Percentiles rank a stretch among this genome's conserved stretches.
phyloP scores from a whole-genome alignment of 2,797 vertebrate species.

The Syngnathus acus region DNA sequence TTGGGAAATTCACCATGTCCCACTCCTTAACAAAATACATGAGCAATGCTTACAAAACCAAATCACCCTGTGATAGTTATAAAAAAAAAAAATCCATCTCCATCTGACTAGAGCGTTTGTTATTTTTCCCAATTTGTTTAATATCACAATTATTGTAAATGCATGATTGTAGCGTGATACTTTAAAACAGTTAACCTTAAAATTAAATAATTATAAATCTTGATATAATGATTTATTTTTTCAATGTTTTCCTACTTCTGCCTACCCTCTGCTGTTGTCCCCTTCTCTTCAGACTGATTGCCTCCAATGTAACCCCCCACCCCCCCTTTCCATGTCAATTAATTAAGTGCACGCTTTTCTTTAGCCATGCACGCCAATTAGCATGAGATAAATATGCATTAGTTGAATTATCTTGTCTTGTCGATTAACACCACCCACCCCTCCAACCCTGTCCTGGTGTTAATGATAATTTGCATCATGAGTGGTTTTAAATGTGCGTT shows the following conservation, averaged over 20 bases:
- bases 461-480: conserved; percentile 65
- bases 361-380: conserved; percentile 67
- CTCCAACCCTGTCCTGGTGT: conserved; percentile 43
- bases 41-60: conserved; percentile 40
- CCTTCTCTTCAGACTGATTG: conserved; percentile 59
- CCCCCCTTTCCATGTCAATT: conserved; percentile 63
- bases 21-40: conserved; percentile 42
- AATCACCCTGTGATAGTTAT: conserved; percentile 20
- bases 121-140: no score
- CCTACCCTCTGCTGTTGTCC: conserved; percentile 25
- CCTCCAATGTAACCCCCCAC: conserved; percentile 45
- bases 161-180: no score
- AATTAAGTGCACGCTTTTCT: conserved; percentile 72
- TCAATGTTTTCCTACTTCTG: not conserved
- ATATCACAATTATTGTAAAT: no score
- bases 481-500: conserved; percentile 68
- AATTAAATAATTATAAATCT: no score
- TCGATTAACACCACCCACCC: conserved; percentile 33
- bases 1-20: conserved; percentile 57
- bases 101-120: no score
- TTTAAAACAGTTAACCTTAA: no score
- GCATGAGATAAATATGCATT: conserved; percentile 76
- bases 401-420: conserved; percentile 64
- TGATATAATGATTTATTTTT: conserved; percentile 1
- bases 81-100: no score